Percentiles rank a stretch among this genome's conserved stretches.
phyloP scores from a whole-genome alignment of 2,113 vertebrate genomes.

The Ciconia maguari region DNA sequence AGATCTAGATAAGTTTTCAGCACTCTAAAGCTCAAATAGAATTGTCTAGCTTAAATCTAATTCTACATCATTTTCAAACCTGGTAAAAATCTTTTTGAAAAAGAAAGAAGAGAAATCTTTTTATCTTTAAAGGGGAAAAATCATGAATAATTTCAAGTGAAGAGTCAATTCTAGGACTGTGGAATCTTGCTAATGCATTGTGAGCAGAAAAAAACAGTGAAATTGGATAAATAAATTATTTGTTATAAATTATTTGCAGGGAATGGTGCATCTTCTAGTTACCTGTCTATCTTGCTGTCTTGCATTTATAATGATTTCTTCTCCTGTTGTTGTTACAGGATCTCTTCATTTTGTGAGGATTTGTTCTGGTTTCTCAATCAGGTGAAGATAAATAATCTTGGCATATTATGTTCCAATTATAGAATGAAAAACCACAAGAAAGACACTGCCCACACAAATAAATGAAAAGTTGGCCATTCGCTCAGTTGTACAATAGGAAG shows the following conservation, averaged over 20 bases:
- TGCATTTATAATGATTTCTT: slow-evolving; percentile 44
- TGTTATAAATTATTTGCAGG: slow-evolving; percentile 58
- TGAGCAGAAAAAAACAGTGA: neutral
- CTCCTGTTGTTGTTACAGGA: slow-evolving; percentile 16
- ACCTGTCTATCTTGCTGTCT: slow-evolving; percentile 8
- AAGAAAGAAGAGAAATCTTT: slow-evolving; percentile 5
- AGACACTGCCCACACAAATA: neutral
- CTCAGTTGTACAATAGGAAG: neutral
- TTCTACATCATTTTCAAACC: neutral
- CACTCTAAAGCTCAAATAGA: neutral
- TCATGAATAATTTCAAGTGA: slow-evolving; percentile 50
- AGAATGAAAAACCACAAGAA: neutral
- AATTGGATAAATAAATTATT: slow-evolving; percentile 68
- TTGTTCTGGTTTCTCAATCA: slow-evolving; percentile 8
- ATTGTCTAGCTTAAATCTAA: neutral
- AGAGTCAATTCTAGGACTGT: neutral
- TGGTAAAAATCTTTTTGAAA: neutral
- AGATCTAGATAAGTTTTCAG: neutral
- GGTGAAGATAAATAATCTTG: slow-evolving; percentile 16
- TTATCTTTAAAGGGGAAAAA: slow-evolving; percentile 27
- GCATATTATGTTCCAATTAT: neutral
- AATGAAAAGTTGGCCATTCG: neutral
- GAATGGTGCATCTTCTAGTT: slow-evolving; percentile 30
- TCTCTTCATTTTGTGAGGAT: neutral
- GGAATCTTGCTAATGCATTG: neutral